Base-by-base conservation (phyloP, 1,140 invertebrate species). In the Globodera rostochiensis region DNA sequence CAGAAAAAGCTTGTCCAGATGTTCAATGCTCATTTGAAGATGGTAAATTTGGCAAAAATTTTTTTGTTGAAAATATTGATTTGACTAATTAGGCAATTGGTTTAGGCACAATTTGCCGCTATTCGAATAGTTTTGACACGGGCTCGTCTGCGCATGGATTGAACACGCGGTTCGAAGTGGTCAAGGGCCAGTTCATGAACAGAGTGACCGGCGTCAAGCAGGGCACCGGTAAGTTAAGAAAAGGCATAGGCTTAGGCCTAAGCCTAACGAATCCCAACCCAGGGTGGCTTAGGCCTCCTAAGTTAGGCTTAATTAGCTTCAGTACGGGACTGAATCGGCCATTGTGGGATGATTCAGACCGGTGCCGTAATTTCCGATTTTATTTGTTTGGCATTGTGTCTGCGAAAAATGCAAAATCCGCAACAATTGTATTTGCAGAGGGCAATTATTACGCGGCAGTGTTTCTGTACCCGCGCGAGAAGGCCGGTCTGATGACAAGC, bases 101-200 rank as follows among this genome's bases (percentile, higher is more conserved):
- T 50, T 53, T 47, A 87, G 85, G 87, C 66, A 84, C 80, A 73
- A 86, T 87, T n/a, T 89, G 88, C 80, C 67, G 71, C 11, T 89
- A 90, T 76, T 82, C 83, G 66, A 86, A 89, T 70, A 86, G 82
- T 11, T 82, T 89, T 66, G 87, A 88, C 60, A 83, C 80, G 15
- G 88, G 90, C 60, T 85, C 83, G 7, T 21, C 76, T 3, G 82
- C 89, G 71, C 79, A 85, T 46, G 89, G 88, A 19, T 73, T 89
- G n/a, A 90, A 87, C 66, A 86, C 87, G 7, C 77, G 83, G 46
- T 89, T 89, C 84, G 85, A 90, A 66, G 85, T 90, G 64, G 86
- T 86, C 53, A 84, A 87, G 60, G 88, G 88, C 60, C 88, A 89
- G 73, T 89, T 89, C 82, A 89, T 89, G 88, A 89, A 89, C 81